These are phyloP conservation scores for Anabacerthia variegaticeps DNA, from an alignment of 2,797 vertebrate species.

Conservation along the genomic window DNA sequence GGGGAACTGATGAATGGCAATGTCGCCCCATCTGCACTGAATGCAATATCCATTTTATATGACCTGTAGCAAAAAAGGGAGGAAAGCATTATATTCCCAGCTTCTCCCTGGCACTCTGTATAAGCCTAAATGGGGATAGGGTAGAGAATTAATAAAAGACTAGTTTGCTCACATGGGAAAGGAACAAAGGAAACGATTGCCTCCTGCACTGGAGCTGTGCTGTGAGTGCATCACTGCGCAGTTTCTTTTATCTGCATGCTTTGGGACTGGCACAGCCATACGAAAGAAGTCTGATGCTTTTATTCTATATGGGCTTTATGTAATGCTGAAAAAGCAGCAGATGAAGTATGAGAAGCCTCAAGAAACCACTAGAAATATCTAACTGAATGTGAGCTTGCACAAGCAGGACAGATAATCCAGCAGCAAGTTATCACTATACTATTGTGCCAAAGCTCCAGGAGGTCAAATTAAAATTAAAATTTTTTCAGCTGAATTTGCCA, in stretches of 20 bases:
- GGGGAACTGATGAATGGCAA: slow-evolving; percentile 61
- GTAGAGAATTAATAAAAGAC: slow-evolving; percentile 35
- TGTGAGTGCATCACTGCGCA: not conserved
- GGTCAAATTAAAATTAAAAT: not conserved
- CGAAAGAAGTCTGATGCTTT: not conserved
- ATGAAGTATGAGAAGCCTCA: not conserved
- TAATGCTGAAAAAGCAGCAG: not conserved
- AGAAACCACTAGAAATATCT: not conserved
- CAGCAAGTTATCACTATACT: not conserved
- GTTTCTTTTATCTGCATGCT: slow-evolving; percentile 47
- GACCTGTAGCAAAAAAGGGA: slow-evolving; percentile 55
- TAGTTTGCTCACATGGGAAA: slow-evolving; percentile 45
- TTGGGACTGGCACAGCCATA: not conserved
- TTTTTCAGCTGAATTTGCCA: not conserved
- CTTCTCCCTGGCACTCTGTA: slow-evolving; percentile 22
- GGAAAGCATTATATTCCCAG: slow-evolving; percentile 41
- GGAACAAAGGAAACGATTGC: slow-evolving; percentile 32
- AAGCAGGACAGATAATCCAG: not conserved
- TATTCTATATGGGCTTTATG: slow-evolving; percentile 21
- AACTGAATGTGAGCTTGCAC: not conserved
- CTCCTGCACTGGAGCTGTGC: slow-evolving; percentile 40
- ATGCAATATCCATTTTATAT: slow-evolving; percentile 58
- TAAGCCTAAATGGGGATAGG: slow-evolving; percentile 2
- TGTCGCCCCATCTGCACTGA: slow-evolving; percentile 51
- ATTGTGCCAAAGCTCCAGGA: not conserved